A percentile compares a stretch with the other conserved stretches of the same genome.
Conservation (phyloP, 2,888 invertebrate genomes). For the Trachelus stipa region DNA sequence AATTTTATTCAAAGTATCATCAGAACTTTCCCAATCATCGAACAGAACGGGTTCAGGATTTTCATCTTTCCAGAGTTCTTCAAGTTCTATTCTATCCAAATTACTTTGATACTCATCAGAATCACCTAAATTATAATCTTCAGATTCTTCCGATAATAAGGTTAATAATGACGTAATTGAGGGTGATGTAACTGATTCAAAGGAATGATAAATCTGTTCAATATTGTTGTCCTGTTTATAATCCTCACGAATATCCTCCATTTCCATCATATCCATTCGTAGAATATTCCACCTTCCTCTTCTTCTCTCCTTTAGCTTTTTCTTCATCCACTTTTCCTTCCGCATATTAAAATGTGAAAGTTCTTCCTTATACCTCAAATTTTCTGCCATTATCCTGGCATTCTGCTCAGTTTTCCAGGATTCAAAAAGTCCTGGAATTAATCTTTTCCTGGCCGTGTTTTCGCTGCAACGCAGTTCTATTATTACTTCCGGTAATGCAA, state of each 20-base stretch:
- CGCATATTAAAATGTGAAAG: constrained; percentile 23
- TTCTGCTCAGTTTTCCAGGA: constrained; percentile 62
- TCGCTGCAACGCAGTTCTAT: constrained; percentile 67
- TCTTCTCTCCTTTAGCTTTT: constrained; percentile 26
- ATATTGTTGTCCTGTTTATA: background rate
- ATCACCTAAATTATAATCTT: constrained; percentile 16
- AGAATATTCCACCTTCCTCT: constrained; percentile 38
- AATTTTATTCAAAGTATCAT: constrained; percentile 68
- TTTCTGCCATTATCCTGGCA: constrained; percentile 43
- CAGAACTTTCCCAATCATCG: constrained; percentile 68
- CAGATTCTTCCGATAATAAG: constrained; percentile 48
- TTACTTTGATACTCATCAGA: constrained; percentile 15
- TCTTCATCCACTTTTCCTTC: constrained; percentile 30
- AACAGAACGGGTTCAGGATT: constrained; percentile 69
- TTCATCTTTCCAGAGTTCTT: constrained; percentile 53
- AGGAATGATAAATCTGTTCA: background rate
- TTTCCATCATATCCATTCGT: constrained; percentile 12
- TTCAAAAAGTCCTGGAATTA: constrained; percentile 60
- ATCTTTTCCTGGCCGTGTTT: constrained; percentile 61
- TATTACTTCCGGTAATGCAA: constrained; percentile 72
- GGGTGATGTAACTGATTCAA: constrained; percentile 31
- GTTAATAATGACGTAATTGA: constrained; percentile 40
- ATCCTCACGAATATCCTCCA: constrained; percentile 2
- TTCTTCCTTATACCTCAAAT: constrained; percentile 64
- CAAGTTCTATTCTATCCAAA: constrained; percentile 57